These are phyloP conservation scores for Lasius fuliginosus DNA, from an alignment of 2,888 invertebrate species.

Conservation along the genomic window DNA sequence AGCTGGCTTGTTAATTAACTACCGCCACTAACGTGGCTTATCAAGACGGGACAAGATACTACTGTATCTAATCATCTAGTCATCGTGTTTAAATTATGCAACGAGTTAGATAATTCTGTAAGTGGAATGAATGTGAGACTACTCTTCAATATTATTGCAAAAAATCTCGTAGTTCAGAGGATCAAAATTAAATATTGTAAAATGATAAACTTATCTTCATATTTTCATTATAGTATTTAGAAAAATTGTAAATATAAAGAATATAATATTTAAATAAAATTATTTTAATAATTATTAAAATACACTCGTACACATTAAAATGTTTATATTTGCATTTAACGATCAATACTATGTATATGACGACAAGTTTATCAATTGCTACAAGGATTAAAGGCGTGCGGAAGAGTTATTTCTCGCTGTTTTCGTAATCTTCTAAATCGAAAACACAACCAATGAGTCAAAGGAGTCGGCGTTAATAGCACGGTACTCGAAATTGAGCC, in stretches of 20 bases:
- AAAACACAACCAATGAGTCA: background rate
- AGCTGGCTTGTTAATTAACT: constrained; percentile 51
- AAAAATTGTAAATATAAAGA: background rate
- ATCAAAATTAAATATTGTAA: constrained; percentile 7
- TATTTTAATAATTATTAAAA: background rate
- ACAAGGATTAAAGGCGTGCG: background rate
- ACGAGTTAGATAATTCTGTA: constrained; percentile 26
- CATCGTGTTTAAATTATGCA: constrained; percentile 45
- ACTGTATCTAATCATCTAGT: constrained; percentile 44
- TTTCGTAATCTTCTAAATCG: background rate
- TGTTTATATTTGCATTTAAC: no score
- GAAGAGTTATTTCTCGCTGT: background rate
- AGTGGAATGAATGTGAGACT: constrained; percentile 3
- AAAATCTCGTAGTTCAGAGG: background rate
- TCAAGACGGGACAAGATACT: constrained; percentile 49
- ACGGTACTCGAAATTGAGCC: constrained; percentile 49
- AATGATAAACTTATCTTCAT: background rate
- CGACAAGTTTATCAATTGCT: background rate
- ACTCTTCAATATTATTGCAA: constrained; percentile 6
- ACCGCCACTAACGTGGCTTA: constrained; percentile 36
- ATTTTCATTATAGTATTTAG: background rate
- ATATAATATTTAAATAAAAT: background rate
- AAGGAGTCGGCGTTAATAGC: background rate
- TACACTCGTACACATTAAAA: background rate
- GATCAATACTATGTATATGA: no score